These are phyloP conservation scores for Drosophila incognita DNA, from an alignment of 2,888 invertebrate species.

Conservation along the genomic window DNA sequence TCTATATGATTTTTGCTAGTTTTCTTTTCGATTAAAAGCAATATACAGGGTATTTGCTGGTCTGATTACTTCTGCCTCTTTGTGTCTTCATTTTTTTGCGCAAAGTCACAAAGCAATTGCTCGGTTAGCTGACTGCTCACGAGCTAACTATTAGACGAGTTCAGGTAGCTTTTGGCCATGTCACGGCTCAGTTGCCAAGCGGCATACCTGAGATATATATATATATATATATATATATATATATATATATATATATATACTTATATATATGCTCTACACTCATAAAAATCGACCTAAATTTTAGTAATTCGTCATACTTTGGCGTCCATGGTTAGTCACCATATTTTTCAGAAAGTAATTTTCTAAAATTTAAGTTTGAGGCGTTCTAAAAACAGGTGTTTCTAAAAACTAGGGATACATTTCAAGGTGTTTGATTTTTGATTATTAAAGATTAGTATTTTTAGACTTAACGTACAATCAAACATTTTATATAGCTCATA, in stretches of 20 bases:
- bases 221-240: background rate
- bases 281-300: background rate
- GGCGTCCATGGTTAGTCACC: background rate
- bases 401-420: background rate
- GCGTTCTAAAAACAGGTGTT: background rate
- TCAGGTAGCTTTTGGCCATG: constrained; percentile 71
- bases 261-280: background rate
- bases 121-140: constrained; percentile 3
- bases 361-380: background rate
- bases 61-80: background rate
- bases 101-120: constrained; percentile 66
- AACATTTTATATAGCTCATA: no score
- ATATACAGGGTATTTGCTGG: constrained; percentile 3
- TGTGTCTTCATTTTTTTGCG: constrained; percentile 33
- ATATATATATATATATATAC: background rate
- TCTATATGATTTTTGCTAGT: background rate
- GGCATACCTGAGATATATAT: background rate
- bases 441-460: background rate
- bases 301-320: background rate
- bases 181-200: constrained; percentile 73
- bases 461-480: background rate
- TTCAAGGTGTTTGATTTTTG: background rate
- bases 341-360: background rate
- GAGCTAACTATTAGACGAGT: constrained; percentile 54
- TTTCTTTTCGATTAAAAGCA: background rate